These are phyloP conservation scores for Cephalopachus bancanus DNA, from an alignment of 2,797 vertebrate species.

Conservation along the genomic window DNA sequence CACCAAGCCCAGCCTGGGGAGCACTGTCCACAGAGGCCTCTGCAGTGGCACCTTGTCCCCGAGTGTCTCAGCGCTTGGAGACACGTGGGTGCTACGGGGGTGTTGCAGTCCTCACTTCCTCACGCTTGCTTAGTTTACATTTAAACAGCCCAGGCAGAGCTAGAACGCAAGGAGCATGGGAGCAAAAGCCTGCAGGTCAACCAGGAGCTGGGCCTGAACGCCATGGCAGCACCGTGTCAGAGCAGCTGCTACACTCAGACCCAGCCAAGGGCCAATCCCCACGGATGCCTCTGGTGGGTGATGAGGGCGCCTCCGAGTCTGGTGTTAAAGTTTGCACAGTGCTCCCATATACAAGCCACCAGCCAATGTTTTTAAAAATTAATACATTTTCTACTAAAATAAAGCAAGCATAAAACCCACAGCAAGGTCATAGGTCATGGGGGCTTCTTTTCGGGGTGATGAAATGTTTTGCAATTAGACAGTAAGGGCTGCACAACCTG, in stretches of 20 bases:
- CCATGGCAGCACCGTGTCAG: background rate
- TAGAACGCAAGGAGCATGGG: background rate
- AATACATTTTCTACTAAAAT: background rate
- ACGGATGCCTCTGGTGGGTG: no score
- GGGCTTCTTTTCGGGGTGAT: background rate
- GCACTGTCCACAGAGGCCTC: background rate
- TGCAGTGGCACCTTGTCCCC: no score
- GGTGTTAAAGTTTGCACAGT: background rate
- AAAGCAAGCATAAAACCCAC: background rate
- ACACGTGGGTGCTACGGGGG: background rate
- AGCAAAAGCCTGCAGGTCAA: background rate
- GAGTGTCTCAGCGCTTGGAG: background rate
- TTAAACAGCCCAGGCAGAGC: background rate
- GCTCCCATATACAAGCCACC: background rate
- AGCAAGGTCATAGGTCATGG: background rate
- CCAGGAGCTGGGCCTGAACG: background rate
- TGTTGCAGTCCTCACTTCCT: background rate
- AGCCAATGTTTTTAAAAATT: background rate
- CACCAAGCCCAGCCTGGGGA: background rate
- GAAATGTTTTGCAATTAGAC: background rate
- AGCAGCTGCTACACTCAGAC: no score
- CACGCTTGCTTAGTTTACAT: background rate
- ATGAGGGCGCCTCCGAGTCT: background rate
- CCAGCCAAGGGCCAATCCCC: no score
- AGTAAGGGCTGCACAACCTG: background rate